Conservation (phyloP, 2,888 invertebrate species). For the Hypomecis punctinalis region DNA sequence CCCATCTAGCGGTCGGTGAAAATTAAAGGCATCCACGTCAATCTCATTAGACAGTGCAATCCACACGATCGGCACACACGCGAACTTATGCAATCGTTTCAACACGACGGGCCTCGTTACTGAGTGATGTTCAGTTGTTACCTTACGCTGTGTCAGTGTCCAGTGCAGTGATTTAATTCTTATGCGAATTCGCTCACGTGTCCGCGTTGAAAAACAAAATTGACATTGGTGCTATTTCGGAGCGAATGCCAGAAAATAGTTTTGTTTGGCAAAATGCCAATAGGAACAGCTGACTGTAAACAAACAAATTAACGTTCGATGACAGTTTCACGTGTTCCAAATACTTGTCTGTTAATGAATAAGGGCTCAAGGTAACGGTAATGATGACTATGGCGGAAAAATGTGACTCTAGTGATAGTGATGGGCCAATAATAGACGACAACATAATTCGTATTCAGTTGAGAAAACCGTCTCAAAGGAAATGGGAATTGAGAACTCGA, state of each 20-base stretch:
- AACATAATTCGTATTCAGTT: slow-evolving; percentile 86
- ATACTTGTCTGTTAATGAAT: slow-evolving; percentile 35
- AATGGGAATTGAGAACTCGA: slow-evolving; percentile 87
- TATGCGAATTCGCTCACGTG: slow-evolving; percentile 49
- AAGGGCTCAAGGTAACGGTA: slow-evolving; percentile 35
- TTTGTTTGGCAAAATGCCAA: slow-evolving; percentile 73
- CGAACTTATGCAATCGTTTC: slow-evolving; percentile 73
- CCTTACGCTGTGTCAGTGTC: slow-evolving; percentile 66
- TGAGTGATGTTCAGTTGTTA: slow-evolving; percentile 70
- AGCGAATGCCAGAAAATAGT: slow-evolving; percentile 73
- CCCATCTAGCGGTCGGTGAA: slow-evolving; percentile 51
- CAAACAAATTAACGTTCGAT: slow-evolving; percentile 73
- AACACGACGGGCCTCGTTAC: slow-evolving; percentile 62
- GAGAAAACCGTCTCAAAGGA: slow-evolving; percentile 85
- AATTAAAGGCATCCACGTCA: slow-evolving; percentile 64
- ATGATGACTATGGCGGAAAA: slow-evolving; percentile 67
- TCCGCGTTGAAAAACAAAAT: slow-evolving; percentile 73
- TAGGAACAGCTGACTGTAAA: slow-evolving; percentile 81
- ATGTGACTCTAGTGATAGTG: slow-evolving; percentile 72
- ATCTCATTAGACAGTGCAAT: slow-evolving; percentile 72
- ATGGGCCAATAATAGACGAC: slow-evolving; percentile 77
- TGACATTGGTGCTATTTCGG: slow-evolving; percentile 82
- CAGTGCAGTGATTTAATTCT: slow-evolving; percentile 49
- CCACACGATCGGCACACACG: slow-evolving; percentile 67
- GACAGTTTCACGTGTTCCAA: slow-evolving; percentile 57